Conservation (phyloP, 2,888 invertebrate species). For the Cetonia aurata region DNA sequence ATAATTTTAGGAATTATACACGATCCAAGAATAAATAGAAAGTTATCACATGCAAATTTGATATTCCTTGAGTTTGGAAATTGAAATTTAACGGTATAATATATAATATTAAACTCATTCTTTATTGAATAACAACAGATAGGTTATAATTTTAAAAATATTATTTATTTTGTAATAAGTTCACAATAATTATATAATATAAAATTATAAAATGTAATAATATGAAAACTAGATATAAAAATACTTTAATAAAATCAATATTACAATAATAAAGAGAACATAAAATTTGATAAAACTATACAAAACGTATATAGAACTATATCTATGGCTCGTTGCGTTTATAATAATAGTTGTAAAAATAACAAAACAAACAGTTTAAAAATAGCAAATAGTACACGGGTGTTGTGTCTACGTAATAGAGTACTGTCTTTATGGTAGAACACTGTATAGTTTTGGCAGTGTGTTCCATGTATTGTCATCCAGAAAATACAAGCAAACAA, state of each 20-base stretch:
- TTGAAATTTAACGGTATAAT: no score
- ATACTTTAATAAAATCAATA: conserved; percentile 65
- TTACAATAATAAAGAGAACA: conserved; percentile 64
- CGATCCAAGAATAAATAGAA: no score
- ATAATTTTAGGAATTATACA: no score
- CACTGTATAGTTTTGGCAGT: conserved; percentile 52
- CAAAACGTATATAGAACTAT: conserved; percentile 63
- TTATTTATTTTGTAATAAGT: conserved; percentile 62
- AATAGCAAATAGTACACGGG: conserved; percentile 50
- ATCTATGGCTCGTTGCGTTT: conserved; percentile 61
- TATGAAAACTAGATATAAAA: conserved; percentile 64
- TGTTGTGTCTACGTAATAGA: conserved; percentile 50
- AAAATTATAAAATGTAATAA: conserved; percentile 67
- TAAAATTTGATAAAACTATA: conserved; percentile 67
- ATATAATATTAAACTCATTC: no score
- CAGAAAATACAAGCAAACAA: conserved; percentile 54
- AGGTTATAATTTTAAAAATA: conserved; percentile 46
- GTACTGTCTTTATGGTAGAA: conserved; percentile 48
- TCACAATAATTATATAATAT: conserved; percentile 63
- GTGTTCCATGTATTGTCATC: conserved; percentile 44
- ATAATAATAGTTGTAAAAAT: conserved; percentile 52
- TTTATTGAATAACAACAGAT: no score
- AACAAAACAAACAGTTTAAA: conserved; percentile 50
- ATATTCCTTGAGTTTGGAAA: no score
- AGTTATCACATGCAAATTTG: no score